Evolutionary conservation across 1,140 invertebrate genomes (phyloP), one percentile per base, ranked within the genome.

Genomic region (Epicauta chinensis): DNA sequence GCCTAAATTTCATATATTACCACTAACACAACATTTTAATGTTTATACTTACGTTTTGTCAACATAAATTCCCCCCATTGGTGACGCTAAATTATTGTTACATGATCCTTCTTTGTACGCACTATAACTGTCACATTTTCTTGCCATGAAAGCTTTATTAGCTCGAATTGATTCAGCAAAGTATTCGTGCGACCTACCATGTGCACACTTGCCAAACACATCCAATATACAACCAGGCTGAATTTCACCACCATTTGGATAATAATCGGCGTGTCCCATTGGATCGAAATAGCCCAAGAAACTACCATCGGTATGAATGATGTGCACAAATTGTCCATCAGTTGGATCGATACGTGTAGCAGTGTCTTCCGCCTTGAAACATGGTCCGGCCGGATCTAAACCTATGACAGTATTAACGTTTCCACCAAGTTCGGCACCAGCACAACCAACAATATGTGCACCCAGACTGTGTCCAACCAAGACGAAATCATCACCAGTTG

Each of bases 221-320:
- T 78, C 75, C 13, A 68, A 64, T 2, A 61, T 67, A 50, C 86
- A 89, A 1, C 86, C 86, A 2, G 81, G 80, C 62, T 89, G 86
- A 5, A 71, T 61, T 1, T 66, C 71, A 14, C 64, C 64, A 37
- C 59, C 62, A 51, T 78, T 77, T 0, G 75, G 72, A 63, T 75
- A 81, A 61, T 81, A 81, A 56, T 81, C 76, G 11, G 70, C 71
- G 60, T 80, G 70, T 3, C 80, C 80, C 14, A 75, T 61, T 0
- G 71, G 64, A 13, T 74, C 71, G 2, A 42, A 51, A 53, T 74
- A 69, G 0, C 79, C 79, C 10, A 76, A 64, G 10, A 74, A 35
- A 9, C 73, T 75, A 2, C 69, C 75, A 58, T 83, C 79, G 0
- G 86, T 86, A 56, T 89, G 86, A 44, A 89, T 82, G 0, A 82